phyloP scores from a whole-genome alignment of 2,797 vertebrate genomes.

The Girardinus metallicus region DNA sequence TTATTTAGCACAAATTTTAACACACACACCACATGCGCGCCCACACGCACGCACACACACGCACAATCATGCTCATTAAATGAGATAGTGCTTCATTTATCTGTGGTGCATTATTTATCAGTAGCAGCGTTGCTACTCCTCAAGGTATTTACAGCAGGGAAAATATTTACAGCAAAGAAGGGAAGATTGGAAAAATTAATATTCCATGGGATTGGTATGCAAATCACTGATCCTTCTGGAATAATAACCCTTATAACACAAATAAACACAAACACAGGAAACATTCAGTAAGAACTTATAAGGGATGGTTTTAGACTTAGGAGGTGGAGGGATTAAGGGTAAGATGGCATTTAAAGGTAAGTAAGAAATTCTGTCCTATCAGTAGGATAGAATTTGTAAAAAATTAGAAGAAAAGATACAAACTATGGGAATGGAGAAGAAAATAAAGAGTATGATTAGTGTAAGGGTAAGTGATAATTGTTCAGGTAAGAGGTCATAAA shows the following conservation, averaged over 20 bases:
- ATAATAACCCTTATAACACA: slow-evolving; percentile 30
- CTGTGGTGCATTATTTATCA: slow-evolving; percentile 75
- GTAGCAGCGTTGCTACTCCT: slow-evolving; percentile 58
- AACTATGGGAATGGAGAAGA: no score
- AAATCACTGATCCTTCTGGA: slow-evolving; percentile 43
- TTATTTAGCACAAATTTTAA: slow-evolving; percentile 27
- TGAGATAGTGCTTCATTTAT: slow-evolving; percentile 62
- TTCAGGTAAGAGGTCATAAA: no score
- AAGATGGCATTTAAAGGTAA: no score
- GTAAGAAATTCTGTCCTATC: no score
- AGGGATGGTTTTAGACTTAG: no score
- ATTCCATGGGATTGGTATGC: slow-evolving; percentile 61
- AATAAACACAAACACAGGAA: background rate
- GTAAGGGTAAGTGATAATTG: no score
- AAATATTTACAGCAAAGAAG: slow-evolving; percentile 65
- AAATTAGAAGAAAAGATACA: no score
- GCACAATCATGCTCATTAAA: slow-evolving; percentile 12
- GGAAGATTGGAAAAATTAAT: slow-evolving; percentile 44
- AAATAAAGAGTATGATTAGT: no score
- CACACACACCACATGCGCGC: background rate
- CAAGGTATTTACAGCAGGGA: slow-evolving; percentile 69
- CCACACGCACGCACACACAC: no score
- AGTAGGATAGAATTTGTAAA: no score
- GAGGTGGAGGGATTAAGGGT: no score
- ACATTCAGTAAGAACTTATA: no score